A percentile compares a stretch with the other conserved stretches of the same genome.
These are phyloP conservation scores for Cryptoleucopteryx plumbea DNA, from an alignment of 2,113 vertebrate genomes.

Conservation along the genomic window DNA sequence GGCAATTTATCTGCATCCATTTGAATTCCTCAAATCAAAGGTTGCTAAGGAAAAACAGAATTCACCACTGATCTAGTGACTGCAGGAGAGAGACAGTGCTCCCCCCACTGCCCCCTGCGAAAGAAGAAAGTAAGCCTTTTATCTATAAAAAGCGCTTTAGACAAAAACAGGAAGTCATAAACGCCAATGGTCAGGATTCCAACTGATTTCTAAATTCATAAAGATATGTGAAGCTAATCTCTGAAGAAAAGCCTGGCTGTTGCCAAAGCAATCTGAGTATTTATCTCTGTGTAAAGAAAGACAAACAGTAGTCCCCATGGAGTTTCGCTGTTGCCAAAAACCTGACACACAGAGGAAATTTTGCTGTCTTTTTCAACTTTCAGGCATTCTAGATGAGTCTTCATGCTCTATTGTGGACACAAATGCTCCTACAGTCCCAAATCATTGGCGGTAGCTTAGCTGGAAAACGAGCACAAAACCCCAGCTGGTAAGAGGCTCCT, in stretches of 20 bases:
- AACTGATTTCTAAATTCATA: conserved; percentile 40
- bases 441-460: neutral
- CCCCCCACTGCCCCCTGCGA: rapidly evolving
- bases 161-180: conserved; percentile 46
- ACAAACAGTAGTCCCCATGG: conserved; percentile 32
- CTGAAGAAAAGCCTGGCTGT: conserved; percentile 50
- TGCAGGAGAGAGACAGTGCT: neutral
- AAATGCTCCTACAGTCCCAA: neutral
- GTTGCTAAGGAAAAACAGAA: neutral
- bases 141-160: conserved; percentile 14
- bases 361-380: conserved; percentile 18
- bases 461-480: neutral
- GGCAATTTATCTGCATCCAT: neutral
- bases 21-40: neutral
- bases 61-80: neutral
- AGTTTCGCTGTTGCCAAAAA: conserved; percentile 45
- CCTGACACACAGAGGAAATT: conserved; percentile 50
- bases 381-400: neutral
- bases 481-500: neutral
- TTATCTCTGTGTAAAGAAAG: conserved; percentile 60
- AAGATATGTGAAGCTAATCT: conserved; percentile 50
- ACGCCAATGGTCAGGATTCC: conserved; percentile 25
- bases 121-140: neutral
- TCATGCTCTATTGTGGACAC: neutral
- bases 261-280: conserved; percentile 66